Base-by-base conservation (phyloP, 1,140 invertebrate genomes). In the Trichogramma pretiosum region DNA sequence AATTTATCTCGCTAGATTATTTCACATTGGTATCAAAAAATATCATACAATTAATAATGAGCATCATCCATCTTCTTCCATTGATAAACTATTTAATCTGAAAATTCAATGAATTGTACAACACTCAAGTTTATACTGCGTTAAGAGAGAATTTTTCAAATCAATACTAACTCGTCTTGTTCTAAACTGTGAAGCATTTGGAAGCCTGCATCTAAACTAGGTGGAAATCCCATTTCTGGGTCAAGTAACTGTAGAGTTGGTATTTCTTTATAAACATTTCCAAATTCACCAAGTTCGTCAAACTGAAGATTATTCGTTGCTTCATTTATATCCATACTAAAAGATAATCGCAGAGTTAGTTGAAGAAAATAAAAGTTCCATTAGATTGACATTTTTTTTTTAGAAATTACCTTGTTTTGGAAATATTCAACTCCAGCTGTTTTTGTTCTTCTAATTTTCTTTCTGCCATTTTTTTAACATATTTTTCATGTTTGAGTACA, bases 121-220 rank as follows among this genome's bases (percentile, higher is more conserved):
- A 26, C 28, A 7, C 17, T 22, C 11, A 16, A 28, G 8, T 36
- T n/a, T 24, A 37, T 46, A 21, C n/a, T n/a, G n/a, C 36, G 44
- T 43, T 33, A 22, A 42, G 21, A 30, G 42, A 36, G 46, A 44
- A 45, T 5, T 17, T 48, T 37, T 44, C 46, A 46, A 19, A 52
- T 10, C 34, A 32, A 22, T 43, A 52, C 59, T 62, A 65, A 71
- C 60, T 72, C 68, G 32, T 74, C 70, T 48, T 74, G 72, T 52
- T 75, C 73, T 37, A 75, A 58, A 34, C 63, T 74, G 23, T 74
- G 69, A 16, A 75, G 55, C 70, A 75, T 75, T 56, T 75, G 72
- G 54, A 74, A 75, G 14, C 72, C 73, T 36, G 72, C 68, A 55
- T 75, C 69, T 19, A 75, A 62, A 45, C 70, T 73, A 5, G 68